These are phyloP conservation scores for Styela clava DNA, from an alignment of 23 tunicate genomes.

Conservation along the genomic window DNA sequence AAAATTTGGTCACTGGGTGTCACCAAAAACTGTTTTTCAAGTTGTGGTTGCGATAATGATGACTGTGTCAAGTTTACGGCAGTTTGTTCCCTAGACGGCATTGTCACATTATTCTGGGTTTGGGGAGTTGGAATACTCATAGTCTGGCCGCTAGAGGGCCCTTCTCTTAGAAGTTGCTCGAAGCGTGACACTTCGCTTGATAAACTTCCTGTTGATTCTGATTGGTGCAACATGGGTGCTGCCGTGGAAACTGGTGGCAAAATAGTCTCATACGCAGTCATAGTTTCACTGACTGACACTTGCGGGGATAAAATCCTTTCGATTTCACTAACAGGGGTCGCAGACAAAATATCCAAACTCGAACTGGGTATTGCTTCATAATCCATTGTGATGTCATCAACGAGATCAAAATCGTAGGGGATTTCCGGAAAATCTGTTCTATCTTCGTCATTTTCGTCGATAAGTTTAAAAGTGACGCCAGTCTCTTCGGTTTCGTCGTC, in stretches of 20 bases:
- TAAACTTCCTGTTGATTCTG: background rate
- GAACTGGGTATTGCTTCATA: constrained; percentile 24
- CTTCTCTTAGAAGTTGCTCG: background rate
- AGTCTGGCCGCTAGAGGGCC: background rate
- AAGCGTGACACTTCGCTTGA: background rate
- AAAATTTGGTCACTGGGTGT: background rate
- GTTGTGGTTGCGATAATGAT: background rate
- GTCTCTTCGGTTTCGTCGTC: background rate
- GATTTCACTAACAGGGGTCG: background rate
- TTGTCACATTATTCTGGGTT: background rate
- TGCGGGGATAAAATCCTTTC: background rate
- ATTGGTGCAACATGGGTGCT: background rate
- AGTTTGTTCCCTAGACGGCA: background rate
- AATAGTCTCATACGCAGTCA: background rate
- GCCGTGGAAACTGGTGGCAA: background rate
- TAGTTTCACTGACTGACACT: background rate
- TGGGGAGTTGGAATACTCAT: background rate
- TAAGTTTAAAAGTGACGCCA: background rate
- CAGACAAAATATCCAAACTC: background rate
- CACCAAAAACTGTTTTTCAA: background rate
- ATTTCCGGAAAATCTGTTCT: background rate
- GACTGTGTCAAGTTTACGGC: background rate
- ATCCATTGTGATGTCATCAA: constrained; percentile 8
- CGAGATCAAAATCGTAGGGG: constrained; percentile 12
- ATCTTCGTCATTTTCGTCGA: background rate